Evolutionary conservation across 2,113 vertebrate genomes (phyloP).

Genomic region (Plestiodon gilberti): DNA sequence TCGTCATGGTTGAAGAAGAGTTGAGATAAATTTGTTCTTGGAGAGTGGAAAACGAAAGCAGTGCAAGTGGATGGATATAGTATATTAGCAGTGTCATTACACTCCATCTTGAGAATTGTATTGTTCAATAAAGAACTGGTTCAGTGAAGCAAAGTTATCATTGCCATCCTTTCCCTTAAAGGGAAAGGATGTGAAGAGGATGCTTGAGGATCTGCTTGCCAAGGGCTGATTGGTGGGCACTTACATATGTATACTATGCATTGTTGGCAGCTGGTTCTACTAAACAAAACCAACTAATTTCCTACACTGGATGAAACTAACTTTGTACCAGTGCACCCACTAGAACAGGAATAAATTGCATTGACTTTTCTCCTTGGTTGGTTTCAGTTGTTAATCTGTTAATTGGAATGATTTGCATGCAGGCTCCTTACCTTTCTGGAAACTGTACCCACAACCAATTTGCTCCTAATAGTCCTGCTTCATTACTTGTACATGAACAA

Average conservation of each 20-base stretch:
- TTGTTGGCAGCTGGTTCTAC: not conserved
- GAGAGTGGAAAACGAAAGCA: slow-evolving; percentile 2
- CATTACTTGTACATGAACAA: not conserved
- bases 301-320: not conserved
- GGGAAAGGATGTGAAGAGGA: not conserved
- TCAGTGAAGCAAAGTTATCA: not conserved
- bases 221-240: not conserved
- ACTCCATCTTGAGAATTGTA: not conserved
- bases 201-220: not conserved
- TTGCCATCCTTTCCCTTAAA: not conserved
- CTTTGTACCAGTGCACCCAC: too few species aligned
- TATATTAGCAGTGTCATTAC: not conserved
- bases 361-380: not conserved
- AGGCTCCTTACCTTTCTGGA: not conserved
- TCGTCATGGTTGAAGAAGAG: slow-evolving; percentile 7
- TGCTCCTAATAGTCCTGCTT: not conserved
- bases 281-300: not conserved
- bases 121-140: not conserved
- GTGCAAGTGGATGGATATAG: not conserved
- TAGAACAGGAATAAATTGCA: not conserved
- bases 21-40: slow-evolving; percentile 12
- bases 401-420: not conserved
- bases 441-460: not conserved
- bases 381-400: not conserved
- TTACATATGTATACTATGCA: not conserved